Evolutionary conservation across 2,113 vertebrate genomes (phyloP), one percentile per base, ranked within the genome.

Genomic region (Salvelinus fontinalis): DNA sequence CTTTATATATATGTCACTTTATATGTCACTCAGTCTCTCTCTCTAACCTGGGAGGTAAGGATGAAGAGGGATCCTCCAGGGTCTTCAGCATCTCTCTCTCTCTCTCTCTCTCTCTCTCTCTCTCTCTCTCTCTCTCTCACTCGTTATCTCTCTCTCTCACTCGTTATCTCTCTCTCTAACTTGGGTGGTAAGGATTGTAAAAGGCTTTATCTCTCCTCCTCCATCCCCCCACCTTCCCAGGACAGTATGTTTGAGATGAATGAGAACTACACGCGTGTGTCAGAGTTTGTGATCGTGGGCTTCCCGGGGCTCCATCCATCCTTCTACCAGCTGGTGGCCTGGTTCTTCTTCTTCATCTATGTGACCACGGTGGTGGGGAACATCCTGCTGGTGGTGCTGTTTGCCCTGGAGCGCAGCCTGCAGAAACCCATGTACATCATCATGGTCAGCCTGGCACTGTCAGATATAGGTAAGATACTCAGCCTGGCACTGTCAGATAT

Each of bases 371-470:
- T 86, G 39, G 51, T 27, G 26, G 89, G 84, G 0, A 89, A 88
- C 70, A 34, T 66, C 14, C 26, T 87, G 29, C 78, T 90, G 29
- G 78, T 88, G 26, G 78, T 88, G 12, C 14, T 87, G 34, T 85
- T 86, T 81, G 44, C 75, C 24, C 48, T 81, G 34, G 81, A 87
- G 57, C 80, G 5, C 60, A 86, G 70, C 54, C 85, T 91, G 11
- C 87, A 87, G 59, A 89, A 87, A 16, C 88, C 88, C 22, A 88
- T 89, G 87, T 89, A 87, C 70, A 84, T 88, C 68, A 76, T 85
- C 74, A 83, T 89, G 83, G n/a, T 88, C 67, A 89, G 84, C 49
- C 49, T 51, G 11, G 49, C 34, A 8, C 34, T 89, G 62, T 84
- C 5, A 34, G 31, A 34, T 34, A 34, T 6, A 34, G 31, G 5